Percentiles rank a stretch among this genome's conserved stretches.
Evolutionary conservation across 1,140 invertebrate species (phyloP).

Genomic region (Brachionus rubens): DNA sequence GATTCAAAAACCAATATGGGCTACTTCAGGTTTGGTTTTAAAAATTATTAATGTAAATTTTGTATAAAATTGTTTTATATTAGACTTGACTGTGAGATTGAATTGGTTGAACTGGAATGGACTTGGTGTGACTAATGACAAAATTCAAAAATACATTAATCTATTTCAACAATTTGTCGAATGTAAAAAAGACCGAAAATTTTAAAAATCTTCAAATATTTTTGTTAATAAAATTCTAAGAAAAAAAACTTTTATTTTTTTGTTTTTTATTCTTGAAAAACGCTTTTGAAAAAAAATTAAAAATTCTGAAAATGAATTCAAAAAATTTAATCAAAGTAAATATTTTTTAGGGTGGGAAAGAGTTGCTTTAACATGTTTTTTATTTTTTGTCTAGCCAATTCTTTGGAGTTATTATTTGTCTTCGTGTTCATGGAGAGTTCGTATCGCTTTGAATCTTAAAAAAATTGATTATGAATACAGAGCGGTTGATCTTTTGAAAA

Average conservation of each 20-base stretch:
- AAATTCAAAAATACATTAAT: conserved; percentile 10
- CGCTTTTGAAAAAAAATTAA: not conserved
- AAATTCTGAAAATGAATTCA: conserved; percentile 58
- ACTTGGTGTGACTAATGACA: conserved; percentile 65
- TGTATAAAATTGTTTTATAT: conserved; percentile 51
- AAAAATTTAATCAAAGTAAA: conserved; percentile 53
- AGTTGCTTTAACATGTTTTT: conserved; percentile 94
- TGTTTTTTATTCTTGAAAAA: not conserved
- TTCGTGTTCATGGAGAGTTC: conserved; percentile 82
- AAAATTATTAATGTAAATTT: conserved; percentile 58
- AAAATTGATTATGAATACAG: conserved; percentile 90
- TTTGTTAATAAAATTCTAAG: conserved; percentile 23
- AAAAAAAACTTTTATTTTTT: conserved; percentile 1
- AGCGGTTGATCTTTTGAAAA: conserved; percentile 76
- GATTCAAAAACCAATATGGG: conserved; percentile 14
- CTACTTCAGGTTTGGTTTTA: not conserved
- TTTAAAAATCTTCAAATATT: not conserved
- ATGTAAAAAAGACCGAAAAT: conserved; percentile 23
- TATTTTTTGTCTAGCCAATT: conserved; percentile 81
- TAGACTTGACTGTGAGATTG: conserved; percentile 90
- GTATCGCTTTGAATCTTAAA: conserved; percentile 85
- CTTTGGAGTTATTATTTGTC: conserved; percentile 87
- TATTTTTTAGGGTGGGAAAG: conserved; percentile 91
- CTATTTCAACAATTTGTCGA: not conserved
- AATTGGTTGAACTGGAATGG: conserved; percentile 99